Percentiles rank a stretch among this genome's conserved stretches.
These are phyloP conservation scores for Carterocephalus palaemon DNA, from an alignment of 2,888 invertebrate species.

Conservation along the genomic window DNA sequence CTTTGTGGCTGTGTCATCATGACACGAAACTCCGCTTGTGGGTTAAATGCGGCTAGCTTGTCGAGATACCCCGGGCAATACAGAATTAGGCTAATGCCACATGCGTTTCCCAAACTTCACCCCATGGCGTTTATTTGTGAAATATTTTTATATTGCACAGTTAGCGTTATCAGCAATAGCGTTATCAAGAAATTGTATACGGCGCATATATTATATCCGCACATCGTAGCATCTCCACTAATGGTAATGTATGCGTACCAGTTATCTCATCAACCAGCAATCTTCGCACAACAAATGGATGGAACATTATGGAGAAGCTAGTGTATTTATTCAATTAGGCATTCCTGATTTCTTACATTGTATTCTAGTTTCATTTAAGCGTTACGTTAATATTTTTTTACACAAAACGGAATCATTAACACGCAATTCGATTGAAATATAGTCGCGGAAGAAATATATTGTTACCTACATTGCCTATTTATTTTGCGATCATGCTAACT, in stretches of 20 bases:
- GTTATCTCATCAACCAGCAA: conserved; percentile 23
- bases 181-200: conserved; percentile 10
- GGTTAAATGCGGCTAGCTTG: conserved; percentile 33
- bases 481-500: conserved; percentile 34
- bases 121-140: no score
- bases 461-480: conserved; percentile 34
- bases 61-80: conserved; percentile 23
- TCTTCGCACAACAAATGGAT: conserved; percentile 24
- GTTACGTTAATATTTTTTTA: conserved; percentile 31
- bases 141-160: no score
- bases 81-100: no score
- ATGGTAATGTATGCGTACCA: conserved; percentile 22
- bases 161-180: no score
- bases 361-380: conserved; percentile 30
- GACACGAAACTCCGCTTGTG: conserved; percentile 7
- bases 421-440: conserved; percentile 41
- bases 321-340: conserved; percentile 25
- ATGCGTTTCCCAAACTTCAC: no score
- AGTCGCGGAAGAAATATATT: conserved; percentile 38
- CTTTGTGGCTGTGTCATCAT: conserved; percentile 32
- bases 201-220: conserved; percentile 13
- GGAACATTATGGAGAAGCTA: conserved; percentile 19
- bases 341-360: conserved; percentile 24
- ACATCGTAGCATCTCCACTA: conserved; percentile 15
- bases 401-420: conserved; percentile 35